Evolutionary conservation across 2,797 vertebrate species (phyloP), one percentile per base, ranked within the genome.

Genomic region (Diplodus sargus): DNA sequence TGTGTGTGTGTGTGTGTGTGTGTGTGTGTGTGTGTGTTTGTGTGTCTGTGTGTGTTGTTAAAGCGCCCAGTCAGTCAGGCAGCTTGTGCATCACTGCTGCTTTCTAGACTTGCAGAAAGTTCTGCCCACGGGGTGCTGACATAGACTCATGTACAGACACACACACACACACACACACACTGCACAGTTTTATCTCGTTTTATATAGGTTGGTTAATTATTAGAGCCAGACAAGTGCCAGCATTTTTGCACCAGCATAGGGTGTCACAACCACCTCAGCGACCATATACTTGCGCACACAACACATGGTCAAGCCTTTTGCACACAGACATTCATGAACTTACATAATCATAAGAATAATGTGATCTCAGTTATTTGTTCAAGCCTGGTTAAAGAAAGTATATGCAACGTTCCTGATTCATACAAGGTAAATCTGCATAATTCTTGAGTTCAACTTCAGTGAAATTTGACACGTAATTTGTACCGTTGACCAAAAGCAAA

Each of bases 21-120:
- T 65, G 25, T 61, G 72, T 72, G 30, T 25, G 51, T 34, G 34
- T 34, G 8, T 34, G 34, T 34, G 34, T 34, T 64, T 56, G 48
- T 66, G 66, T 57, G 48, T 53, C 22, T 34, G 25, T 57, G 58
- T 64, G 25, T 60, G 71, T 75, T 48, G 56, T 72, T 51, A 52
- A 74, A 78, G 78, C n/a, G 4, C 23, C 76, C 59, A 76, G 83
- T 87, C 84, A 84, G 76, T 65, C 66, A 77, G 84, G 75, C 71
- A 89, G 81, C 77, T 58, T 66, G 83, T 83, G 60, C 84, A 78
- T 80, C 77, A 42, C 82, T 87, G 70, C 89, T 87, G 88, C 87
- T 86, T 89, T 91, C 92, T 87, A 74, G 87, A 76, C 79, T 81
- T 76, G 76, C 80, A 76, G 71, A 85, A 87, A 83, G 74, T 83